Conservation (phyloP, 2,797 vertebrate species). For the Tragelaphus oryx region DNA sequence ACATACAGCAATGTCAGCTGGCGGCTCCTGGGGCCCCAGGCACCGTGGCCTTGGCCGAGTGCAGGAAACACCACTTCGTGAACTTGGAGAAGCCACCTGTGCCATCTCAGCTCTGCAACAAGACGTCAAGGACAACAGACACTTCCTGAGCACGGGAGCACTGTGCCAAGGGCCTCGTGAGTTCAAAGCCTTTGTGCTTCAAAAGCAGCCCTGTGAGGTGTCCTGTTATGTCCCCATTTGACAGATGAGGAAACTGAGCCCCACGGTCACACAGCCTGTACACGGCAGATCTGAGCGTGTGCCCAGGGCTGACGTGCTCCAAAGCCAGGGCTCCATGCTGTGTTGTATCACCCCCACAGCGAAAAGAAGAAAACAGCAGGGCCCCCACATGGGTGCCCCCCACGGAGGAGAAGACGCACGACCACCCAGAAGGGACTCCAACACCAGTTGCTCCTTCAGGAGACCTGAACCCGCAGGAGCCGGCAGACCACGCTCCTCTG, state of each 20-base stretch:
- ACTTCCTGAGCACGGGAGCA: rapidly evolving
- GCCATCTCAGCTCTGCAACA: neutral
- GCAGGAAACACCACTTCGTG: no score
- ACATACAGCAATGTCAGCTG: rapidly evolving
- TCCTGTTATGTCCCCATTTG: rapidly evolving
- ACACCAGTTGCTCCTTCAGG: rapidly evolving
- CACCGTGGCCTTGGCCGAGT: rapidly evolving
- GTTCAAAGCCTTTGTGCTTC: rapidly evolving
- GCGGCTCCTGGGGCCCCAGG: neutral
- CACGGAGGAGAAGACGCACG: rapidly evolving
- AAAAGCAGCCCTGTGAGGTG: neutral
- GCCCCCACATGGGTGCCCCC: rapidly evolving
- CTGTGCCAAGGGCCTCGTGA: neutral
- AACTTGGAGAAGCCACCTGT: rapidly evolving
- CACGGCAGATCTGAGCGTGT: neutral
- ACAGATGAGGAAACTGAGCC: neutral
- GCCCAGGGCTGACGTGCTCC: no score
- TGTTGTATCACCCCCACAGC: rapidly evolving
- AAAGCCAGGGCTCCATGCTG: neutral
- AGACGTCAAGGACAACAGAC: rapidly evolving
- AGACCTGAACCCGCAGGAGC: neutral
- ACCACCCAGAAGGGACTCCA: rapidly evolving
- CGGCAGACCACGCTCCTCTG: rapidly evolving
- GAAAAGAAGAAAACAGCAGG: neutral
- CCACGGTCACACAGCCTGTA: rapidly evolving